phyloP scores from a whole-genome alignment of 2,888 invertebrate species.

The Heteropelma amictum region DNA sequence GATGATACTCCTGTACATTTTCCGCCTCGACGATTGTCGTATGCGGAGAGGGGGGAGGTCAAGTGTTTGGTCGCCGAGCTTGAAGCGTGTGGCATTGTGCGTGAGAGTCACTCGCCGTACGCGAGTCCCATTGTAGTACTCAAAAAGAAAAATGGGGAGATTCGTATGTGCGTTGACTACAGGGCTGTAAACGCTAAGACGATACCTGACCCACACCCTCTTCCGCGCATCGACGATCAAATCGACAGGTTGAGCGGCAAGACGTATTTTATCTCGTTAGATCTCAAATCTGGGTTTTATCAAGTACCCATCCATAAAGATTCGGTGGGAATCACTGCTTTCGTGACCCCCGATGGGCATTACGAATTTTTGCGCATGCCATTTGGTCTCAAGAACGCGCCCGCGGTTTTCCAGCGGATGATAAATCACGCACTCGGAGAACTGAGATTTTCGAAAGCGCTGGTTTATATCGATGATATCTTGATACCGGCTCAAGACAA shows the following conservation, averaged over 20 bases:
- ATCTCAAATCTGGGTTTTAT: conserved; percentile 61
- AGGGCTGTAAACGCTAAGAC: conserved; percentile 67
- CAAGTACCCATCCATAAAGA: conserved; percentile 48
- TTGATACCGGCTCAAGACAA: conserved; percentile 57
- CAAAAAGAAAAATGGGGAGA: conserved; percentile 9
- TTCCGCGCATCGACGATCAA: conserved; percentile 74
- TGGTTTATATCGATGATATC: conserved; percentile 62
- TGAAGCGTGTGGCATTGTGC: conserved; percentile 14
- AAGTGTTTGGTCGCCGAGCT: conserved; percentile 21
- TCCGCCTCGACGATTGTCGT: conserved; percentile 31
- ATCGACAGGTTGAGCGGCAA: conserved; percentile 65
- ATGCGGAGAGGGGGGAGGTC: conserved; percentile 22
- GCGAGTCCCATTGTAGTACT: conserved; percentile 46
- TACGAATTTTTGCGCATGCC: conserved; percentile 43
- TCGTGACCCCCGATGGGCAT: conserved; percentile 46
- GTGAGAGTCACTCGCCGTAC: conserved; percentile 44
- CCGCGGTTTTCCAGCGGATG: conserved; percentile 59
- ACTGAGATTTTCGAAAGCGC: background rate
- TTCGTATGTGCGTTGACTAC: no score
- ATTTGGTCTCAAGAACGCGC: conserved; percentile 57
- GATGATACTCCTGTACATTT: no score
- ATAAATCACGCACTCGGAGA: conserved; percentile 63
- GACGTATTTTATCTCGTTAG: conserved; percentile 65
- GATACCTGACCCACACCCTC: conserved; percentile 67
- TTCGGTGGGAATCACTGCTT: conserved; percentile 35